Evolutionary conservation across 2,888 invertebrate genomes (phyloP).

Genomic region (Caenorhabditis imperialis): DNA sequence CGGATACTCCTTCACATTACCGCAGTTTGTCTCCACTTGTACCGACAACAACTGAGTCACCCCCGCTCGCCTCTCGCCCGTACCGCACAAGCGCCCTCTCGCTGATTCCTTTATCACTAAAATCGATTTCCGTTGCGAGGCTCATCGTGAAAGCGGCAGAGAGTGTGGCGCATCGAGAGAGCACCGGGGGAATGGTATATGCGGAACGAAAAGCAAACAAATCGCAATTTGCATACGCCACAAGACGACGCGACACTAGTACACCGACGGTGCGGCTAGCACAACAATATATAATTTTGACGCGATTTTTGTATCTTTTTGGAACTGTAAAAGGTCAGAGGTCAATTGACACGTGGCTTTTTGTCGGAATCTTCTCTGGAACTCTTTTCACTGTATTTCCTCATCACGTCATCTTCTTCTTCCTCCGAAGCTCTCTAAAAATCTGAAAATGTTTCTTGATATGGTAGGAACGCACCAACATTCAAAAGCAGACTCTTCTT

Average conservation of each 20-base stretch:
- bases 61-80: background rate
- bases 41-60: no score
- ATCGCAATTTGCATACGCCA: constrained; percentile 49
- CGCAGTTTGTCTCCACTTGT: no score
- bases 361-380: no score
- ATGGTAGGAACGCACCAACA: no score
- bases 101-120: constrained; percentile 16
- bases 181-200: constrained; percentile 33
- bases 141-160: constrained; percentile 7
- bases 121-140: constrained; percentile 11
- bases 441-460: constrained; percentile 29
- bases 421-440: no score
- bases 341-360: no score
- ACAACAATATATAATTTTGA: constrained; percentile 50
- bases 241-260: constrained; percentile 23
- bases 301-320: no score
- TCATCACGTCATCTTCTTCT: no score
- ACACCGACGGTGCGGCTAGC: constrained; percentile 33
- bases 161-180: background rate
- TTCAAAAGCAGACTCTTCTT: no score
- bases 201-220: constrained; percentile 51
- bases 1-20: no score
- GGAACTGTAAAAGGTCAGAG: no score
- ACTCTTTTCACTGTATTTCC: no score
- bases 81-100: background rate